Conservation (phyloP, 2,113 vertebrate genomes). For the Leptodactylus fuscus region DNA sequence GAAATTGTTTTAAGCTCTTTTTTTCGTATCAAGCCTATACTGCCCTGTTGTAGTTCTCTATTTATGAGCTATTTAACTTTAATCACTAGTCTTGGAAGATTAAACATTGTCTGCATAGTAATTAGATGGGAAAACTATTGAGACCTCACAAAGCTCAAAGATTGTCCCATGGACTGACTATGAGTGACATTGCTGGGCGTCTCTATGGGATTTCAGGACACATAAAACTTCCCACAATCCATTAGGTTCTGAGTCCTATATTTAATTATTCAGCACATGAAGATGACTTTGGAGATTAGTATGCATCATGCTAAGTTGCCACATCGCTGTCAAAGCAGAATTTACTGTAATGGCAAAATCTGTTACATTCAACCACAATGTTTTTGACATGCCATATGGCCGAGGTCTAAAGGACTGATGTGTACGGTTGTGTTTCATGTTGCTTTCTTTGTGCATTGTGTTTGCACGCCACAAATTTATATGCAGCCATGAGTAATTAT, state of each 20-base stretch:
- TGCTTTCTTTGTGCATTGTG: neutral
- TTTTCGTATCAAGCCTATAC: slow-evolving; percentile 56
- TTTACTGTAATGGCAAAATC: slow-evolving; percentile 55
- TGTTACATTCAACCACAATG: slow-evolving; percentile 54
- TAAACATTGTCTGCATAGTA: slow-evolving; percentile 63
- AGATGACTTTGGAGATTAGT: slow-evolving; percentile 66
- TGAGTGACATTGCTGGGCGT: slow-evolving; percentile 60
- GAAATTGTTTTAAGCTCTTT: slow-evolving; percentile 56
- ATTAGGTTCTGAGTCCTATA: slow-evolving; percentile 69
- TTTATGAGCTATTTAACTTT: slow-evolving; percentile 54
- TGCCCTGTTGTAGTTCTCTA: slow-evolving; percentile 53
- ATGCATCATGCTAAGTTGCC: slow-evolving; percentile 61
- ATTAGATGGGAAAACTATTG: slow-evolving; percentile 69
- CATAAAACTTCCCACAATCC: slow-evolving; percentile 63
- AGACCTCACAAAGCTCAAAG: slow-evolving; percentile 67
- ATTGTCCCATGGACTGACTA: slow-evolving; percentile 63
- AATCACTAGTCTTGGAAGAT: slow-evolving; percentile 60
- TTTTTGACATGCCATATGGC: slow-evolving; percentile 63
- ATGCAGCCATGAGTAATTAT: too few relatives aligned
- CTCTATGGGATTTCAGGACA: slow-evolving; percentile 70
- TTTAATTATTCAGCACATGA: slow-evolving; percentile 76
- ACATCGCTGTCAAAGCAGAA: slow-evolving; percentile 69
- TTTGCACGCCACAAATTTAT: neutral
- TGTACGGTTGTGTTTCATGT: slow-evolving; percentile 44
- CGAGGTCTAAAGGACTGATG: slow-evolving; percentile 57